Base-by-base conservation (phyloP, 2,888 invertebrate species). In the Lasioglossum oenotherae region DNA sequence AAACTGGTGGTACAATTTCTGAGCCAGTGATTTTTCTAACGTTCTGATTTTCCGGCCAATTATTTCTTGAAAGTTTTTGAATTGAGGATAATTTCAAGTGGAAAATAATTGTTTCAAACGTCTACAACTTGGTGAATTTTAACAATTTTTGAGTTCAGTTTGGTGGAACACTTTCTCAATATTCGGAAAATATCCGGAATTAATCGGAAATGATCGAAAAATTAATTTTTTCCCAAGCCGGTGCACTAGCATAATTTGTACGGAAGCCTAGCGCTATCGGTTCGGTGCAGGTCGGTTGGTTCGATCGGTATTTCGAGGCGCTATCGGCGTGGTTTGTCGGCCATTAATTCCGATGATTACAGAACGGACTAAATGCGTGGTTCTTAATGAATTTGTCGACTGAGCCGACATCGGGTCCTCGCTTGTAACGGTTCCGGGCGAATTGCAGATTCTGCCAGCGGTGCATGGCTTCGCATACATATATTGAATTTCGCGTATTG, bases 341-440 rank as follows among this genome's bases (percentile, higher is more conserved):
- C 35, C 64, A 46, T 76, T 76, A 76, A 67, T 76, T 76, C 44
- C 4, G n/a, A 27, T n/a, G 69, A 77, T 77, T 49, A 38, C 67
- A 38, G 46, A n/a, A 12, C 31, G 6, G 27, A 38, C 53, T 4
- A 41, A 72, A 78, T 72, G 27, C 14, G 27, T 35, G 31, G 53
- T 49, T 69, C 67, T 77, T 71, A 78, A 78, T 78, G 71, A 72
- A 69, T 78, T 78, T 72, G 38, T 27, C 71, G 71, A 71, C 23
- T 41, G 53, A 72, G 46, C 35, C 35, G 67, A 46, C 44, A n/a
- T 27, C n/a, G 72, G 6, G 27, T 3, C 8, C 41, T 6, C 27
- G 27, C 16, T 31, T 0, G 46, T n/a, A 73, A n/a, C 16, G 64
- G 31, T 31, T 35, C 6, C 64, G 16, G 19, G 27, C 2, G 31